phyloP scores from a whole-genome alignment of 2,797 vertebrate species.

The Podargus strigoides region DNA sequence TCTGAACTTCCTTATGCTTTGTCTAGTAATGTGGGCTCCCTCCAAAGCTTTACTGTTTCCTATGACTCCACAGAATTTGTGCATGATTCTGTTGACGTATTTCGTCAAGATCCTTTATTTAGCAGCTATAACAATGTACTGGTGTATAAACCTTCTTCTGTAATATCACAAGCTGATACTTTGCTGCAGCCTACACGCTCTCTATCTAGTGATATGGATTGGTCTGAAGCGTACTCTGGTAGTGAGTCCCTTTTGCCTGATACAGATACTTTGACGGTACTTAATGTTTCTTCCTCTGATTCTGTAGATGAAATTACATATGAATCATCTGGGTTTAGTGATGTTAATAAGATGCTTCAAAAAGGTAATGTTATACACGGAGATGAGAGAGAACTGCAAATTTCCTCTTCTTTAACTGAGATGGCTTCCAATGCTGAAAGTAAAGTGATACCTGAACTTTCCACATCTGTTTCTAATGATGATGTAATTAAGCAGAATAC shows the following conservation, averaged over 20 bases:
- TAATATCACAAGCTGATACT: conserved; percentile 66
- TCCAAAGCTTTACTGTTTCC: conserved; percentile 74
- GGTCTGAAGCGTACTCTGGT: conserved; percentile 75
- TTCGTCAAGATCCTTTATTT: conserved; percentile 67
- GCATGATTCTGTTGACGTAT: conserved; percentile 71
- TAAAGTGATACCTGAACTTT: conserved; percentile 58
- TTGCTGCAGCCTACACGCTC: conserved; percentile 77
- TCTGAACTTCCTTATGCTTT: conserved; percentile 73
- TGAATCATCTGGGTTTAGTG: conserved; percentile 69
- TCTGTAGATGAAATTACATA: conserved; percentile 71
- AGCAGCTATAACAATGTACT: conserved; percentile 67
- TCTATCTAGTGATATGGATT: conserved; percentile 76
- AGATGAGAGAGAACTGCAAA: conserved; percentile 70
- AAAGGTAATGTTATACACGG: conserved; percentile 59
- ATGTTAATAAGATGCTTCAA: conserved; percentile 59
- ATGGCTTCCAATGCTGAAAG: conserved; percentile 65
- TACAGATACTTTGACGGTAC: conserved; percentile 64
- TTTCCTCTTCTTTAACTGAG: conserved; percentile 71
- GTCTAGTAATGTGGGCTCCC: conserved; percentile 75
- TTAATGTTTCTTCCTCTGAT: conserved; percentile 69
- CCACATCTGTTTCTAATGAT: conserved; percentile 52
- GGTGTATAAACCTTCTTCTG: conserved; percentile 67
- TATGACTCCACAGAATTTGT: conserved; percentile 64
- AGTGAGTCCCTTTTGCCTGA: conserved; percentile 76
- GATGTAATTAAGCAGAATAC: conserved; percentile 57